Percentiles rank a stretch among this genome's conserved stretches.
These are phyloP conservation scores for Rhinophrynus dorsalis DNA, from an alignment of 2,797 vertebrate genomes.

Conservation along the genomic window DNA sequence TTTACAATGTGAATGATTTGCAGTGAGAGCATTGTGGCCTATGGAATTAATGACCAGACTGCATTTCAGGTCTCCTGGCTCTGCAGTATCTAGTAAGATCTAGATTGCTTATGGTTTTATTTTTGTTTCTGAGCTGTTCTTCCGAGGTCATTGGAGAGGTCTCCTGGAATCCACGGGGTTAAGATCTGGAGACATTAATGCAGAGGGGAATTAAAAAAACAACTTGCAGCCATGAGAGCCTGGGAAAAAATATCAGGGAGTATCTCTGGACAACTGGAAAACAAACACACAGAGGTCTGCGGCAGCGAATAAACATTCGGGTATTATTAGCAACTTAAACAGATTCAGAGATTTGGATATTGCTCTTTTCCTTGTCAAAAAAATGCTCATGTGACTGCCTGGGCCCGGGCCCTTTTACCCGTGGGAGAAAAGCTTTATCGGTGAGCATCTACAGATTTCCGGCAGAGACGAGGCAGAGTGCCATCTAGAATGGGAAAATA, in stretches of 20 bases:
- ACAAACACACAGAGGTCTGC: conserved; percentile 58
- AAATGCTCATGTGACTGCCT: neutral
- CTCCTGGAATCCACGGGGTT: no score
- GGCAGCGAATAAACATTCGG: conserved; percentile 60
- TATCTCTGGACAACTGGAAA: conserved; percentile 54
- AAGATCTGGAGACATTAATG: conserved; percentile 15
- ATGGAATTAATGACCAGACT: no score
- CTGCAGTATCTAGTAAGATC: no score
- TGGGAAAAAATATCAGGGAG: conserved; percentile 59
- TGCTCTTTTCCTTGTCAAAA: neutral
- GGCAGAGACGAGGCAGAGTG: neutral
- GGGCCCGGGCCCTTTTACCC: conserved; percentile 45
- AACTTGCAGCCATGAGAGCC: conserved; percentile 51
- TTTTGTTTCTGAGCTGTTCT: no score
- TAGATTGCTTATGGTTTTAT: no score
- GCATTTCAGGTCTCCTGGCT: no score
- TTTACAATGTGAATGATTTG: no score
- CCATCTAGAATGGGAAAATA: conserved; percentile 43
- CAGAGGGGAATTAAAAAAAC: conserved; percentile 17
- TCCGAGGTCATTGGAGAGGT: no score
- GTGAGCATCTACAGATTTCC: conserved; percentile 13
- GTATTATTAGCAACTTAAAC: conserved; percentile 65
- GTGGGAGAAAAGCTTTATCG: conserved; percentile 58
- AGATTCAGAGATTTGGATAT: conserved; percentile 31
- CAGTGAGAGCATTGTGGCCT: no score